Evolutionary conservation across 2,113 vertebrate genomes (phyloP), one percentile per base, ranked within the genome.

Genomic region (Myocastor coypus): DNA sequence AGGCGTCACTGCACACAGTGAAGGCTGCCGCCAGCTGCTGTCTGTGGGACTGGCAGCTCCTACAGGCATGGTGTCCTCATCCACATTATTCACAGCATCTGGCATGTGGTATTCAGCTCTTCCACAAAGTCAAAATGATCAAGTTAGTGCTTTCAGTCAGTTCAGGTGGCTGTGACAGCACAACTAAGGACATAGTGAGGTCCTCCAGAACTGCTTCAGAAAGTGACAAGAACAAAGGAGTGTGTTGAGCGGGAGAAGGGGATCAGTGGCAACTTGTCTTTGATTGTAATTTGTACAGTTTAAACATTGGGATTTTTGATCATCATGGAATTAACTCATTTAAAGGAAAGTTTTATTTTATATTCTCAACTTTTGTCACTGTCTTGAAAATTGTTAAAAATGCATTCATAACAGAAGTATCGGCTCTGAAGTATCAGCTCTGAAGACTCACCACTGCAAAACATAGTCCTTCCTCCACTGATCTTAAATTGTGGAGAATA

Each of bases 381-480:
- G 37, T 88, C 78, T 84, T 73, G 52, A 92, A 63, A 96, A 87
- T 91, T 42, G 34, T 84, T 80, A 42, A 92, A 55, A 96, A 87
- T 91, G 30, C 50, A 34, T 91, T 93, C 84, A 55, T 94, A 64
- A 75, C 19, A 81, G n/a, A 55, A 66, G 52, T 2, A 71, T 77
- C 88, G 86, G 37, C 46, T 82, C 50, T 95, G 78, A 37, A 89
- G 81, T n/a, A 71, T 77, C 88, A 89, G 37, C 46, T 82, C 50
- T 95, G 78, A 37, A 89, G 81, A 75, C 7, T 84, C n/a, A 61
- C 11, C 40, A 46, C 55, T 78, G 9, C 71, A 75, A 55, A 96
- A 77, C 34, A 83, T 24, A 34, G 26, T 69, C n/a, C 89, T 89
- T 69, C 46, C 3, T 64, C 7, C 55, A 90, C 9, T 69, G 42